phyloP scores from a whole-genome alignment of 2,888 invertebrate genomes.

The Coleophora deauratella region DNA sequence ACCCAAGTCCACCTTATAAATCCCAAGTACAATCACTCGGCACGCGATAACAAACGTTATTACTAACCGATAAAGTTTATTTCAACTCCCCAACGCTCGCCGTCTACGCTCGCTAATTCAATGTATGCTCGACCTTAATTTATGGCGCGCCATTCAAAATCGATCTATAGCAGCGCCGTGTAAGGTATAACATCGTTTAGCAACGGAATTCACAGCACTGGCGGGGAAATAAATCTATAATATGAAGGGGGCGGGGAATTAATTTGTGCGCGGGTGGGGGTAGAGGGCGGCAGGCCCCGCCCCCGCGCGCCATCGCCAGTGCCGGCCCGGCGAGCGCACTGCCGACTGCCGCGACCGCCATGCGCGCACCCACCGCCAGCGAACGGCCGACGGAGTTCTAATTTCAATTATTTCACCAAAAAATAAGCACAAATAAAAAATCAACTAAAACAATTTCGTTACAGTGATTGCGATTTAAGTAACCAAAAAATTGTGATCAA shows the following conservation, averaged over 20 bases:
- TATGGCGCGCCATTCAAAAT: slow-evolving; percentile 57
- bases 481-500: not conserved
- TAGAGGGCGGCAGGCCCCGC: slow-evolving; percentile 49
- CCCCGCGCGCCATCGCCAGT: slow-evolving; percentile 65
- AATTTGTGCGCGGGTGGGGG: slow-evolving; percentile 53
- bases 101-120: slow-evolving; percentile 62
- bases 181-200: slow-evolving; percentile 68
- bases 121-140: slow-evolving; percentile 66
- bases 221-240: slow-evolving; percentile 71
- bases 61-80: slow-evolving; percentile 32
- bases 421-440: not conserved
- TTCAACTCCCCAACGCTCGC: slow-evolving; percentile 27
- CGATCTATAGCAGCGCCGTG: slow-evolving; percentile 54
- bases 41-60: slow-evolving; percentile 39
- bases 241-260: slow-evolving; percentile 71
- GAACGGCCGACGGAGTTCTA: slow-evolving; percentile 15
- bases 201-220: slow-evolving; percentile 43
- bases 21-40: slow-evolving; percentile 32
- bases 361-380: slow-evolving; percentile 11
- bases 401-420: too few species aligned
- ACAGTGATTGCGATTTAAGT: not conserved
- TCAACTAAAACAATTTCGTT: slow-evolving; percentile 11
- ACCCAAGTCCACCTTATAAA: slow-evolving; percentile 35
- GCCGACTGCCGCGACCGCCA: slow-evolving; percentile 17
- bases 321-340: slow-evolving; percentile 42